A percentile compares a stretch with the other conserved stretches of the same genome.
Conservation (phyloP, 2,797 vertebrate species). For the Otolemur crassicaudatus region DNA sequence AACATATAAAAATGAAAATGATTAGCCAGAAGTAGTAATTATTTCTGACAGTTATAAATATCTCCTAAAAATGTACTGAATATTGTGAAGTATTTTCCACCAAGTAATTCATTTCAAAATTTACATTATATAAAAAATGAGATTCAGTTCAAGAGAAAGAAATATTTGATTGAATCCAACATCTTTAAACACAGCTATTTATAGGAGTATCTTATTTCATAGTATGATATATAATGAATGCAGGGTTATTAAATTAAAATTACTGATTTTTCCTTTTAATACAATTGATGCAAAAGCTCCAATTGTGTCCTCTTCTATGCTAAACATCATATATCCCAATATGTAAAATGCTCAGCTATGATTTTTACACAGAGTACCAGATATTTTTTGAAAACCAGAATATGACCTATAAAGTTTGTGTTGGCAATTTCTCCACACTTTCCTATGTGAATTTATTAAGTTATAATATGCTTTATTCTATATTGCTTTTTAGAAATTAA, state of each 20-base stretch:
- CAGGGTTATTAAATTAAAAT: neutral
- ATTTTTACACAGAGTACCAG: neutral
- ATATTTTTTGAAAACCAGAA: neutral
- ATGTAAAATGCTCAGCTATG: neutral
- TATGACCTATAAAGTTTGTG: neutral
- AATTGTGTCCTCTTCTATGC: neutral
- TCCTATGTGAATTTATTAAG: neutral
- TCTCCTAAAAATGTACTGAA: neutral
- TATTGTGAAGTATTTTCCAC: neutral
- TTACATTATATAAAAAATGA: neutral
- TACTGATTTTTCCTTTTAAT: neutral
- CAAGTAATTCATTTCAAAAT: neutral
- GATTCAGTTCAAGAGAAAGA: neutral
- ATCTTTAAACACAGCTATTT: neutral
- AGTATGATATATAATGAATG: neutral
- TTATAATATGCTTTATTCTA: neutral
- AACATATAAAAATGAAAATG: slow-evolving; percentile 4
- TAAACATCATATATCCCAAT: neutral
- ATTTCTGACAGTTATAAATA: neutral
- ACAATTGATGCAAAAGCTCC: neutral
- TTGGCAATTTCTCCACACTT: neutral
- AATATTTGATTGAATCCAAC: neutral
- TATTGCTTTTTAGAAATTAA: slow-evolving; percentile 1
- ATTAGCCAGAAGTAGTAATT: neutral
- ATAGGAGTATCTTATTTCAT: neutral